Percentiles rank a stretch among this genome's conserved stretches.
Conservation (phyloP, 1,140 invertebrate species). For the Leguminivora glycinivorella region DNA sequence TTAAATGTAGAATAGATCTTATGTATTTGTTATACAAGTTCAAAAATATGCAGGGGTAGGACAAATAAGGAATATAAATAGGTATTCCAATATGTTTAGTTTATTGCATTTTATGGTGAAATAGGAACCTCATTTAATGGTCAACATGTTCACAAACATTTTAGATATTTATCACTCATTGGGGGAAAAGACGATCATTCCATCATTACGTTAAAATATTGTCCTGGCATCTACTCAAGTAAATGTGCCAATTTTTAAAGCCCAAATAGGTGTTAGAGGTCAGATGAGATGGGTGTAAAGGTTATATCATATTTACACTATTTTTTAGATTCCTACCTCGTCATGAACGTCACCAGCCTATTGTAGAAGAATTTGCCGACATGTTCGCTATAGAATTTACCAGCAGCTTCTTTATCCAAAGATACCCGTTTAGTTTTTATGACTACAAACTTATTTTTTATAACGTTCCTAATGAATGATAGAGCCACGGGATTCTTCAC, state of each 20-base stretch:
- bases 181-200: no score
- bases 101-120: no score
- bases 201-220: neutral
- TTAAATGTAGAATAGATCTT: no score
- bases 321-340: slow-evolving; percentile 79
- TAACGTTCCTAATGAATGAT: slow-evolving; percentile 83
- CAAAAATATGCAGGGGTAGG: no score
- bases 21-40: no score
- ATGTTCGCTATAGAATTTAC: slow-evolving; percentile 92
- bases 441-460: slow-evolving; percentile 88
- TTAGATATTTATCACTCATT: no score
- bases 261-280: neutral
- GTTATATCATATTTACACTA: slow-evolving; percentile 27
- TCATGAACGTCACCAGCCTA: slow-evolving; percentile 91
- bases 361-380: slow-evolving; percentile 93
- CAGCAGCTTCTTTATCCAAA: slow-evolving; percentile 83
- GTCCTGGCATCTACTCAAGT: neutral
- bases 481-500: slow-evolving; percentile 84
- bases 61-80: no score
- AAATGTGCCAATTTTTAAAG: neutral
- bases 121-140: no score
- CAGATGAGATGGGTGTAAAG: neutral
- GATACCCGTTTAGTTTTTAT: slow-evolving; percentile 83
- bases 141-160: no score
- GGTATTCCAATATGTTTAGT: no score